These are phyloP conservation scores for Calliopsis andreniformis DNA, from an alignment of 1,140 invertebrate genomes.

Conservation along the genomic window DNA sequence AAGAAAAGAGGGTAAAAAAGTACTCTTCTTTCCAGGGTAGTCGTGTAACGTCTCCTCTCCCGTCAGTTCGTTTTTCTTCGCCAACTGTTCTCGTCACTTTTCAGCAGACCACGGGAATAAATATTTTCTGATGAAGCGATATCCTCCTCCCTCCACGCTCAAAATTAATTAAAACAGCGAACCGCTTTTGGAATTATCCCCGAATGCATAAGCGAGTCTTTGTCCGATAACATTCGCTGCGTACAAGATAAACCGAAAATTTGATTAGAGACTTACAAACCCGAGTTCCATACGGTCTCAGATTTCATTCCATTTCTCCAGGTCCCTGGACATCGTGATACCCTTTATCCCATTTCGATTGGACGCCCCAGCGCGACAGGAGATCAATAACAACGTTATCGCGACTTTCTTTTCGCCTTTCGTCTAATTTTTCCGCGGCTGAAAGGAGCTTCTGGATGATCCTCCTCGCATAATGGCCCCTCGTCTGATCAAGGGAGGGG, in stretches of 20 bases:
- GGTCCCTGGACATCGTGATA: background rate
- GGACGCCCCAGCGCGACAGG: no score
- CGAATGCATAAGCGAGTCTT: no score
- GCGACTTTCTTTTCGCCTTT: background rate
- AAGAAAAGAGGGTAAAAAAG: background rate
- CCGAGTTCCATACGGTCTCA: no score
- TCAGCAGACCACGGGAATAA: background rate
- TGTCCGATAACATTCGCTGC: background rate
- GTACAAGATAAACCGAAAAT: background rate
- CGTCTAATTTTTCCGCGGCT: constrained; percentile 39
- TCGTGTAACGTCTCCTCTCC: background rate
- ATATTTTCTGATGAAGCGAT: background rate
- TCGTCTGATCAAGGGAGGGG: no score
- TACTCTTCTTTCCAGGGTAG: constrained; percentile 1
- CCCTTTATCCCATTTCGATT: background rate
- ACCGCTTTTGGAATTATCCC: background rate
- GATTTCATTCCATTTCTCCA: background rate
- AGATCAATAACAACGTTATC: constrained; percentile 13
- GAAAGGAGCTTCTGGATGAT: constrained; percentile 14
- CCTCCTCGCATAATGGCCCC: constrained; percentile 31
- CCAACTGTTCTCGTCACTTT: background rate
- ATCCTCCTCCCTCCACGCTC: background rate
- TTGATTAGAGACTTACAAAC: background rate
- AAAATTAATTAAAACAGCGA: constrained; percentile 8
- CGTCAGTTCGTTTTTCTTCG: background rate